Evolutionary conservation across 2,797 vertebrate species (phyloP), one percentile per base, ranked within the genome.

Genomic region (Mastacembelus armatus): DNA sequence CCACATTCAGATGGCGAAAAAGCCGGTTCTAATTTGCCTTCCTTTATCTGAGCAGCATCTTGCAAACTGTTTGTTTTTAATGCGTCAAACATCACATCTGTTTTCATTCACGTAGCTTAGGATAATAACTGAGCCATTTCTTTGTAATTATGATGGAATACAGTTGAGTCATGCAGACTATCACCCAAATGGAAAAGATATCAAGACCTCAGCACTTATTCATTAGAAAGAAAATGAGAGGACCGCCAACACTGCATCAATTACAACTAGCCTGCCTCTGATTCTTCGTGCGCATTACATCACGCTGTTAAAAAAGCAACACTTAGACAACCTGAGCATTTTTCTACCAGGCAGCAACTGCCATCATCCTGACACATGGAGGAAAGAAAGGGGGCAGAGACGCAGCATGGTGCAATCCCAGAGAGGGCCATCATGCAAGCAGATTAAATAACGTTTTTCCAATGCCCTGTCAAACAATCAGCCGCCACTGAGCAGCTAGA

Each of bases 391-490:
- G 51, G 74, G 75, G 74, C 67, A 80, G 66, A 80, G 66, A 85
- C 66, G 16, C 83, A 75, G 78, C 64, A 39, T 73, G 84, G 89
- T 85, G 87, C 88, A 94, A 93, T 90, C 91, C 90, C 74, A 83
- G 91, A 50, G 87, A 91, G 91, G 92, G 93, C 94, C 91, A 91
- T 93, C 92, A 71, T 19, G 87, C 86, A 80, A 92, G 83, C 90
- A 93, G 93, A 95, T 96, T 95, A 94, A 96, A 93, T 92, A 94
- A 90, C 94, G 85, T 90, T 89, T 88, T 87, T 82, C 87, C 92
- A 90, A 71, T 85, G 78, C 90, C 90, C 90, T 93, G 94, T 96
- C 96, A 95, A 95, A 92, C 92, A 72, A 88, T 85, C 88, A 70
- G 87, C 88, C 72, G 89, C 91, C 90, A 91, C 87, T 87, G 83